Base-by-base conservation (phyloP, 2,113 vertebrate genomes). In the Ahaetulla prasina region DNA sequence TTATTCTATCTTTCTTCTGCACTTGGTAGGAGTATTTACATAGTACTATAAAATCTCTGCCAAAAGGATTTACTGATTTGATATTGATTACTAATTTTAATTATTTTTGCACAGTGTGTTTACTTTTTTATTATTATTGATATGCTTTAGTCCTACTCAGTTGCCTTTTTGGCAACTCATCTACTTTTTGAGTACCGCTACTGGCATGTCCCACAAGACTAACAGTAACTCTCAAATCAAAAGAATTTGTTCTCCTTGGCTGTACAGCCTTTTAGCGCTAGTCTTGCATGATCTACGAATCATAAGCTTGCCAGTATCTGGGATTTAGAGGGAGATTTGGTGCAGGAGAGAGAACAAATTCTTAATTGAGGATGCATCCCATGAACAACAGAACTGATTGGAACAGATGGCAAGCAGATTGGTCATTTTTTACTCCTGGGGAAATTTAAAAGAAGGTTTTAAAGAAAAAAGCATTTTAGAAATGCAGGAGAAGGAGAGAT, bases 361-460 rank as follows among this genome's bases (percentile, higher is more conserved):
- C 27, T 43, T 43, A 91, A 85, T 45, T 85, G 80, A 35, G 55
- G 53, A n/a, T 91, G 25, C 53, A n/a, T 86, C 39, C 27, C 23
- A 14, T n/a, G 25, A 47, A 11, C 47, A 43, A 39, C 43, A 52
- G 80, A 85, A 91, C 52, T 45, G 23, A 55, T 25, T 30, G 27
- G n/a, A 91, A 91, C 54, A 91, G 54, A 87, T 91, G 91, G 91
- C 54, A 91, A 39, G 23, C n/a, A 91, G 55, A 87, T 35, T 60
- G n/a, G 91, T 87, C 85, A 91, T 91, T 87, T 91, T 27, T 63
- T n/a, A 39, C 54, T 87, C 54, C 45, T 87, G n/a, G 18, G 84
- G 20, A 57, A 60, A 23, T 8, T 91, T 18, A 47, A 63, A 63
- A 89, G 47, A 63, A 49, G 27, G 74, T 9, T 43, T 80, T 9